These are phyloP conservation scores for Gymnarchus niloticus DNA, from an alignment of 2,113 vertebrate species.

Conservation along the genomic window DNA sequence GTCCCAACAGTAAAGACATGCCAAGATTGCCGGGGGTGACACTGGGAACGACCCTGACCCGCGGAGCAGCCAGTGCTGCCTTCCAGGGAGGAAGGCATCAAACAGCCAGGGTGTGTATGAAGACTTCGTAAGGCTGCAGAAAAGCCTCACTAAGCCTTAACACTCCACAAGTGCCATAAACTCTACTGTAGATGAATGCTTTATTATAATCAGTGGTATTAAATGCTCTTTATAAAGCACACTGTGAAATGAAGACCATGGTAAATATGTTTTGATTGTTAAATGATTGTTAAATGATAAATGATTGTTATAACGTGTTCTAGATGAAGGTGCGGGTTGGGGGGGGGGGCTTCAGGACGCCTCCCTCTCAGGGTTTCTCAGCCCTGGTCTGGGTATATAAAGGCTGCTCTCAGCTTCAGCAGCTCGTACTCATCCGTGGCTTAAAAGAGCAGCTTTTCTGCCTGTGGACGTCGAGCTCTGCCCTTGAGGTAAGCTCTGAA, in stretches of 20 bases:
- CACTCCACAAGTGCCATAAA: neutral
- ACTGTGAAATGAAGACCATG: neutral
- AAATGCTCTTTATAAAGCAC: neutral
- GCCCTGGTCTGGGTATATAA: constrained; percentile 17
- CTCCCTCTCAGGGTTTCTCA: constrained; percentile 5
- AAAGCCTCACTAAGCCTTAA: neutral
- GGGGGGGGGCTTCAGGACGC: neutral
- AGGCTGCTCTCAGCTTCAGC: neutral
- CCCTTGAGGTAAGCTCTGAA: constrained; percentile 14
- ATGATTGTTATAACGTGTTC: neutral
- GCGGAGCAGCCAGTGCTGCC: neutral
- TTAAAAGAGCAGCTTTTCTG: neutral
- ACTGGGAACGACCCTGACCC: neutral
- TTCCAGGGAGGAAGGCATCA: neutral
- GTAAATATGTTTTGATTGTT: neutral
- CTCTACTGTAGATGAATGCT: neutral
- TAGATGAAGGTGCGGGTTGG: neutral
- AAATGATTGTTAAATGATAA: neutral
- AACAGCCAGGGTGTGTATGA: neutral
- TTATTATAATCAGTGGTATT: neutral
- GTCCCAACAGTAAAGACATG: too few relatives aligned
- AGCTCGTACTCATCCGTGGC: neutral
- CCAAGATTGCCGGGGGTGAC: too few relatives aligned
- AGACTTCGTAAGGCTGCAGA: neutral
- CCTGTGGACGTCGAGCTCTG: constrained; percentile 7